Conservation (phyloP, 2,797 vertebrate genomes). For the Ctenopoma multispine region DNA sequence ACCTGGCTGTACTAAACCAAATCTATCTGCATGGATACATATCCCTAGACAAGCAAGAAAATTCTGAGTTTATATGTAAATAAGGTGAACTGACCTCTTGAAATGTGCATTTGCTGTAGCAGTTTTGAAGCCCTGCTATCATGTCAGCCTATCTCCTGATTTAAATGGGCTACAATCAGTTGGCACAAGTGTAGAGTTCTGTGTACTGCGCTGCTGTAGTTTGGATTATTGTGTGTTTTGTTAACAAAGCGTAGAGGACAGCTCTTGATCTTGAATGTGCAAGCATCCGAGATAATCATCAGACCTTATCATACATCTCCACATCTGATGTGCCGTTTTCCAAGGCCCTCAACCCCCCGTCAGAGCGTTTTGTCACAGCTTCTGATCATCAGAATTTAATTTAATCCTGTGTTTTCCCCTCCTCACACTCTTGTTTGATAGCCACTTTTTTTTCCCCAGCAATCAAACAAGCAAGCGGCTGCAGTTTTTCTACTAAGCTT, state of each 20-base stretch:
- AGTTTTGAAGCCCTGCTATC: background rate
- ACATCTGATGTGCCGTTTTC: conserved; percentile 38
- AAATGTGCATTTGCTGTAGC: background rate
- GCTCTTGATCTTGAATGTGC: conserved; percentile 43
- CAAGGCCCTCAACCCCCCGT: conserved; percentile 10
- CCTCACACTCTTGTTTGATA: conserved; percentile 27
- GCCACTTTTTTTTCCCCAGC: conserved; percentile 26
- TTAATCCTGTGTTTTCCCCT: conserved; percentile 46
- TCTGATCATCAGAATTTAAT: conserved; percentile 37
- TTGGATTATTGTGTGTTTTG: conserved; percentile 8
- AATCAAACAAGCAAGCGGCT: conserved; percentile 25
- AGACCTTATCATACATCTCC: conserved; percentile 33
- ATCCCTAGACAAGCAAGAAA: background rate
- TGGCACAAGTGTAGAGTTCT: background rate
- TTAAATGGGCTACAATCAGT: conserved; percentile 14
- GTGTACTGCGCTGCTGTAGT: conserved; percentile 1
- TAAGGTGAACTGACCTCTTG: background rate
- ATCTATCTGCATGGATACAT: background rate
- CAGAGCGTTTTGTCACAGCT: conserved; percentile 49
- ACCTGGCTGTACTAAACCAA: background rate
- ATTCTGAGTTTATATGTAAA: background rate
- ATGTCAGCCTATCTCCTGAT: conserved; percentile 4
- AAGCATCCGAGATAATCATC: conserved; percentile 38
- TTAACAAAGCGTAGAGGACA: conserved; percentile 36
- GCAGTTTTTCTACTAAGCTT: conserved; percentile 23